These are phyloP conservation scores for Myopa testacea DNA, from an alignment of 2,888 invertebrate genomes.

Conservation along the genomic window DNA sequence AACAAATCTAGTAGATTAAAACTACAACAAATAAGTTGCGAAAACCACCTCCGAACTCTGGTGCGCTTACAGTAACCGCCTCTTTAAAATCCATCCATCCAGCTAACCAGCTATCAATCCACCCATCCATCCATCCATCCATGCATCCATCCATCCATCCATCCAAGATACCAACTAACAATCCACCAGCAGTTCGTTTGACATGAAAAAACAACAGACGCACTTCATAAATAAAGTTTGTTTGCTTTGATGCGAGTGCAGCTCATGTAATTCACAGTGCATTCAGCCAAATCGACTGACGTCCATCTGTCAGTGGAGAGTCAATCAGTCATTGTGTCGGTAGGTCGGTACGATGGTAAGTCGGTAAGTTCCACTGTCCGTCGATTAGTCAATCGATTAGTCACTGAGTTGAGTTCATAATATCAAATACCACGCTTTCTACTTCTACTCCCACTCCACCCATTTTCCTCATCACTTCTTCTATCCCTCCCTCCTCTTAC, in stretches of 20 bases:
- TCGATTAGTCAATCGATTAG: not conserved
- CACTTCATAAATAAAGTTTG: not conserved
- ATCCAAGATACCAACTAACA: not conserved
- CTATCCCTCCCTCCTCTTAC: not conserved
- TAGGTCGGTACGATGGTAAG: too few species aligned
- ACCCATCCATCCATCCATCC: not conserved
- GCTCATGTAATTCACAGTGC: too few species aligned
- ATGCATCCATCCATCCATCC: slow-evolving; percentile 1
- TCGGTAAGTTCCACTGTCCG: too few species aligned
- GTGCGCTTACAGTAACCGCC: not conserved
- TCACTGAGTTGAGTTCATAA: too few species aligned
- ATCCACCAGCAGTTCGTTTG: too few species aligned
- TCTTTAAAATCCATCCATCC: not conserved
- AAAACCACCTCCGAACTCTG: not conserved
- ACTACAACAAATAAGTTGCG: not conserved
- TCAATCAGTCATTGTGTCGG: too few species aligned
- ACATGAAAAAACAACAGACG: not conserved
- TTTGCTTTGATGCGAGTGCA: not conserved
- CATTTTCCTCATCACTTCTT: not conserved
- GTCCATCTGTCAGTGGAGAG: too few species aligned
- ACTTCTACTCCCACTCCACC: not conserved
- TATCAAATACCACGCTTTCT: not conserved
- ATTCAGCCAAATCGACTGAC: too few species aligned
- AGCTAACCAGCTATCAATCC: not conserved
- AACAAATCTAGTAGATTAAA: not conserved